Evolutionary conservation across 2,113 vertebrate species (phyloP), one percentile per base, ranked within the genome.

Genomic region (Oreochromis spilurus): DNA sequence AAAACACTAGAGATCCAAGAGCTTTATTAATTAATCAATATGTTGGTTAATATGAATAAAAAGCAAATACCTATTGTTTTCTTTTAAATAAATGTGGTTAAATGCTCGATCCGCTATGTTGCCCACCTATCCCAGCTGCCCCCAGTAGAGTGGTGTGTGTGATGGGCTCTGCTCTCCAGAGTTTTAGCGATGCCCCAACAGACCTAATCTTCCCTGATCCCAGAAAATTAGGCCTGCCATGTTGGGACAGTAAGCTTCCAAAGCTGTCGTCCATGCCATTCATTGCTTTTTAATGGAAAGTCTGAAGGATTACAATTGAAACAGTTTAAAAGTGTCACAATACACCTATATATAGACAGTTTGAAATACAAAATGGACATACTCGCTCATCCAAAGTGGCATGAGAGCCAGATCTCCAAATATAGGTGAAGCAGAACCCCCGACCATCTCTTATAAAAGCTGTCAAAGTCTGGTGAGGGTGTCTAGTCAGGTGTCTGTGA

Each of bases 141-240:
- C 45, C 70, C 65, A 43, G 48, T 50, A 78, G 82, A 86, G 67
- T 0, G 67, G 40, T 17, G 40, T 72, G 40, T 72, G 67, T 48
- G 67, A 48, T 4, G 0, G 40, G 2, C 40, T 75, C 40, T 75
- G 5, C 67, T 75, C 67, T 72, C 11, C 90, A 91, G 79, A 84
- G 84, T 91, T 84, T 84, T 77, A 90, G 79, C 21, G 83, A 87
- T 36, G 87, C 87, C 87, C 75, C 53, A 87, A 88, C 81, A 21
- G 55, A 88, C 7, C 87, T 94, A 94, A 95, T 94, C 91, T 93
- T 85, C 79, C 79, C 82, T 95, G 93, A 94, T 91, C 94, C 93
- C 87, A 90, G 83, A 90, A 91, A 94, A 94, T 93, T 83, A 93
- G 90, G 6, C 84, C 16, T 48, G 80, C 55, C 29, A 5, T 84